phyloP scores from a whole-genome alignment of 2,888 invertebrate species.

The Chrysodeixis includens region DNA sequence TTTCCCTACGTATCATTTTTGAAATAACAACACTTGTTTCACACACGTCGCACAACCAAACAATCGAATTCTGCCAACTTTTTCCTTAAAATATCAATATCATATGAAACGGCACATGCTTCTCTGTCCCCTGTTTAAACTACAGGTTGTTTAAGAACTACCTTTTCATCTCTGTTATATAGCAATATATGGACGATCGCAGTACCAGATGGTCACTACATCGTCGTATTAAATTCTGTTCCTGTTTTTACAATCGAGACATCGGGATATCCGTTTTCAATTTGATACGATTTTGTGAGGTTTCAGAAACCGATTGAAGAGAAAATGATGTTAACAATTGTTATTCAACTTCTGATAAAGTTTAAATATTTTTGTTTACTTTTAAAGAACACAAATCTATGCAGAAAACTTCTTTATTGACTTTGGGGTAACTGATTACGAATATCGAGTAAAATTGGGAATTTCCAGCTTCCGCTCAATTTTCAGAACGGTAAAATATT shows the following conservation, averaged over 20 bases:
- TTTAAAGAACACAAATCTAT: neutral
- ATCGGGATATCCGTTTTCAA: slow-evolving; percentile 48
- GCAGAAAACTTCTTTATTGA: neutral
- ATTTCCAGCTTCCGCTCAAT: neutral
- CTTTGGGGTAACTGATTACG: neutral
- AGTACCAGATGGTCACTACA: slow-evolving; percentile 52
- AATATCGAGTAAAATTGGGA: neutral
- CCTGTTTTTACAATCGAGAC: slow-evolving; percentile 44
- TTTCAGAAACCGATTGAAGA: no score
- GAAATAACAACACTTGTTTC: slow-evolving; percentile 9
- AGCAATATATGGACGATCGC: slow-evolving; percentile 40
- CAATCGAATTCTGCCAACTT: slow-evolving; percentile 9
- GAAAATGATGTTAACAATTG: no score
- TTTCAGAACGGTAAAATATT: neutral
- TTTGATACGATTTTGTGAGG: slow-evolving; percentile 6
- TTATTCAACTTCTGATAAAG: no score
- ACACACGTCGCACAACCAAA: neutral
- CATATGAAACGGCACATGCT: slow-evolving; percentile 30
- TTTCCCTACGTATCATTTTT: neutral
- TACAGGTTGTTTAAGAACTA: slow-evolving; percentile 42
- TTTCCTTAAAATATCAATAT: slow-evolving; percentile 44
- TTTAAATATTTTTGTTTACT: no score
- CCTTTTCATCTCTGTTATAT: slow-evolving; percentile 37
- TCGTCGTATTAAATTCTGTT: slow-evolving; percentile 53
- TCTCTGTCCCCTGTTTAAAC: slow-evolving; percentile 28